A percentile compares a stretch with the other conserved stretches of the same genome.
Conservation (phyloP, 1,140 invertebrate species). For the Conus betulinus region DNA sequence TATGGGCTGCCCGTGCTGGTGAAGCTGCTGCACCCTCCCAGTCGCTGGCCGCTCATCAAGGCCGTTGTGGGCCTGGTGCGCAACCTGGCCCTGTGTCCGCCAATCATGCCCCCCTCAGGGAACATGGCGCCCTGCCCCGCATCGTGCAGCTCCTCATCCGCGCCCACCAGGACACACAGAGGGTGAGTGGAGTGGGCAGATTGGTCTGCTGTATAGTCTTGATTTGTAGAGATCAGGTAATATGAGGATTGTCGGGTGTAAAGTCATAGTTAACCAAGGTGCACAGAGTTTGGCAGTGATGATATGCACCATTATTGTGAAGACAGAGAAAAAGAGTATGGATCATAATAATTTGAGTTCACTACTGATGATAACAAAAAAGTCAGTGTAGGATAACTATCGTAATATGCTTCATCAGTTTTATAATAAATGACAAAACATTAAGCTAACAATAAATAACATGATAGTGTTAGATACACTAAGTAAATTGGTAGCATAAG, state of each 20-base stretch:
- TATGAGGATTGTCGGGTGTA: no score
- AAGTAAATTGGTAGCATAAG: no score
- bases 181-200: slow-evolving; percentile 79
- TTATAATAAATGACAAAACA: no score
- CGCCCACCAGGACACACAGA: slow-evolving; percentile 93
- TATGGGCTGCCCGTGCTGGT: slow-evolving; percentile 96
- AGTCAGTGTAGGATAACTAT: no score
- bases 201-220: neutral
- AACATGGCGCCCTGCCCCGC: slow-evolving; percentile 94
- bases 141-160: slow-evolving; percentile 93
- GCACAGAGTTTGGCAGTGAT: slow-evolving; percentile 80
- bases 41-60: slow-evolving; percentile 76
- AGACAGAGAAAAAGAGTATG: no score
- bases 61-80: slow-evolving; percentile 96
- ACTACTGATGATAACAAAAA: no score
- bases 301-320: neutral
- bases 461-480: no score
- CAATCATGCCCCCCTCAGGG: slow-evolving; percentile 95
- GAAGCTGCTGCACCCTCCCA: slow-evolving; percentile 85
- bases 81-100: slow-evolving; percentile 97
- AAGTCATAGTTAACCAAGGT: slow-evolving; percentile 81
- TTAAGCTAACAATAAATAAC: no score
- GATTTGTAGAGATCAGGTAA: neutral
- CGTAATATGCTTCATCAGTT: no score
- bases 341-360: no score